Base-by-base conservation (phyloP, 2,888 invertebrate genomes). In the Cecidostiba fungosa region DNA sequence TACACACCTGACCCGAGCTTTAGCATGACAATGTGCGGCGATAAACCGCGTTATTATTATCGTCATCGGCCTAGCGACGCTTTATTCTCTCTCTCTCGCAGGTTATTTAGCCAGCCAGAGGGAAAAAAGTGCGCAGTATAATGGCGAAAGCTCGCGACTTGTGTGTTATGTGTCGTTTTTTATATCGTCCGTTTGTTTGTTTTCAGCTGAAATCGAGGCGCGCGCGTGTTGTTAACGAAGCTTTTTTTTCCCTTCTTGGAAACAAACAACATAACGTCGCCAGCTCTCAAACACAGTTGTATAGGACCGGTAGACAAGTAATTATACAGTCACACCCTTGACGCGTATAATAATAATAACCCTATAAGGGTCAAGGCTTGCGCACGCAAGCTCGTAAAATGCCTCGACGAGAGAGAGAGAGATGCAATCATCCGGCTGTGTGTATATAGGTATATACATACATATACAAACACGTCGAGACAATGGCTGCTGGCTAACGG, bases 21-120 rank as follows among this genome's bases (percentile, higher is more conserved):
- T 88, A 85, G 81, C 87, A 87, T 86, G 82, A 47, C 78, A 69
- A 79, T 79, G 59, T 23, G 29, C 69, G 72, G 6, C 69, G 72
- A 72, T 59, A 70, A 82, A 74, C 26, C 72, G 59, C 80, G 47
- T 76, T 85, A 78, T n/a, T 85, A 78, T 84, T 87, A 89, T 87
- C 84, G 78, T 87, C 85, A 87, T 84, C 87, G 76, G 50, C 54
- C 19, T 54, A 10, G n/a, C 26, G 43, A 23, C 12, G 36, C 73
- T 43, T 43, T 73, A n/a, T 39, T 39, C n/a, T 54, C 54, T 23
- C 59, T n/a, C 26, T 29, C 66, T 19, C 70, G n/a, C 12, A 12
- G 72, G 39, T 72, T 72, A 72, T 72, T 72, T 43, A 39, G 43
- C 39, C 43, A 10, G 43, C 26, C 26, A 26, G 6, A 12, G 72